phyloP scores from a whole-genome alignment of 2,888 invertebrate genomes.

The Hanleya hanleyi region DNA sequence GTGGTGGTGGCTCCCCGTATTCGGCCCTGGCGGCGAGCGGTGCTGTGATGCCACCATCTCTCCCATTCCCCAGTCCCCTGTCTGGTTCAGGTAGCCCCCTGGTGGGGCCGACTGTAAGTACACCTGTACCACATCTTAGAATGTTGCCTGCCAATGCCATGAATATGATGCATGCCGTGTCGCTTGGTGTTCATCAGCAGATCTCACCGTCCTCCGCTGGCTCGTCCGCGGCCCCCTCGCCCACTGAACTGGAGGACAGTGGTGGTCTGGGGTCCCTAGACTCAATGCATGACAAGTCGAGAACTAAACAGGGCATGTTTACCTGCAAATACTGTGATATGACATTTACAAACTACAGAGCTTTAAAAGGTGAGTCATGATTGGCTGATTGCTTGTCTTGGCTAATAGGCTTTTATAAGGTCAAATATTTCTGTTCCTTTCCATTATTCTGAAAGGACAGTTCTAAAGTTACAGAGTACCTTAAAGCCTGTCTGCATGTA shows the following conservation, averaged over 20 bases:
- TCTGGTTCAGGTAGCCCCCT: neutral
- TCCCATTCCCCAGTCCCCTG: neutral
- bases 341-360: constrained; percentile 90
- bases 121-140: neutral
- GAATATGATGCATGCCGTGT: neutral
- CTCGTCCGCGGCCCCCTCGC: constrained; percentile 18
- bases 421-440: too few species aligned
- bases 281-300: constrained; percentile 24
- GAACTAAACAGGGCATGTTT: constrained; percentile 82
- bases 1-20: too few species aligned
- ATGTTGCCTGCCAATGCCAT: neutral
- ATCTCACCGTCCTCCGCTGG: constrained; percentile 13
- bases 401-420: too few species aligned
- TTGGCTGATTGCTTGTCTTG: too few species aligned
- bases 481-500: too few species aligned
- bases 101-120: neutral
- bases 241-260: constrained; percentile 23
- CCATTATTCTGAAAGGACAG: too few species aligned
- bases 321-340: constrained; percentile 92
- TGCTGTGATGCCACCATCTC: neutral
- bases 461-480: too few species aligned
- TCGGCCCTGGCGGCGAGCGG: too few species aligned
- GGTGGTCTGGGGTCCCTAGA: constrained; percentile 27
- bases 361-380: constrained; percentile 82
- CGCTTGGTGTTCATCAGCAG: constrained; percentile 1